phyloP scores from a whole-genome alignment of 2,888 invertebrate genomes.

The Cantharis nigra region DNA sequence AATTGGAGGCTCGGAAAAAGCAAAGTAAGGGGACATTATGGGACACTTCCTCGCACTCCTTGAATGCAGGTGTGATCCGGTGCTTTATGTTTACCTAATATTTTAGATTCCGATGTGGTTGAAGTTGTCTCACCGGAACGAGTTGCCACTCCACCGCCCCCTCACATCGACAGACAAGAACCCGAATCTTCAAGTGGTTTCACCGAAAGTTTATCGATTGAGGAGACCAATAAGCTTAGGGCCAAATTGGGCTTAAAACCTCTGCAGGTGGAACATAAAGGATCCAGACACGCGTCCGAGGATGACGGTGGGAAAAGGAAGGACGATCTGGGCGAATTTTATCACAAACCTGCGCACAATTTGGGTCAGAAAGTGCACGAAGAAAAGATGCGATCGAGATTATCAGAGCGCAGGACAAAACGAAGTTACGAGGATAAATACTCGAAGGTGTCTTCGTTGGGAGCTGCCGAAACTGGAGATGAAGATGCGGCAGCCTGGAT shows the following conservation, averaged over 20 bases:
- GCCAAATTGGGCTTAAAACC: conserved; percentile 94
- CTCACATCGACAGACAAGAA: conserved; percentile 41
- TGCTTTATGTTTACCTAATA: not conserved
- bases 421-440: conserved; percentile 74
- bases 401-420: conserved; percentile 79
- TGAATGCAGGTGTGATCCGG: not conserved
- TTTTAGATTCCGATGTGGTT: conserved; percentile 49
- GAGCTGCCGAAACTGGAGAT: conserved; percentile 75
- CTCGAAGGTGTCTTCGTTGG: conserved; percentile 64
- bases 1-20: too few relatives aligned
- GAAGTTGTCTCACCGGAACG: conserved; percentile 43
- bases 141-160: conserved; percentile 46
- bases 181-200: conserved; percentile 49
- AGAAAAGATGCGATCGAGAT: conserved; percentile 80
- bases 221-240: conserved; percentile 86
- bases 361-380: conserved; percentile 72
- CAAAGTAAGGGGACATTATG: too few relatives aligned
- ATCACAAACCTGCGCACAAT: conserved; percentile 84
- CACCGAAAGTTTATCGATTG: conserved; percentile 71
- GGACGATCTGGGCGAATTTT: conserved; percentile 76
- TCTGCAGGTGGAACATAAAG: conserved; percentile 67
- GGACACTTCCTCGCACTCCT: not conserved
- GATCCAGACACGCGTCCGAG: conserved; percentile 53
- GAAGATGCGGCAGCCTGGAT: conserved; percentile 83
- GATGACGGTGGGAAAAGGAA: conserved; percentile 55